Evolutionary conservation across 2,797 vertebrate genomes (phyloP).

Genomic region (Leontocebus nigricollis): DNA sequence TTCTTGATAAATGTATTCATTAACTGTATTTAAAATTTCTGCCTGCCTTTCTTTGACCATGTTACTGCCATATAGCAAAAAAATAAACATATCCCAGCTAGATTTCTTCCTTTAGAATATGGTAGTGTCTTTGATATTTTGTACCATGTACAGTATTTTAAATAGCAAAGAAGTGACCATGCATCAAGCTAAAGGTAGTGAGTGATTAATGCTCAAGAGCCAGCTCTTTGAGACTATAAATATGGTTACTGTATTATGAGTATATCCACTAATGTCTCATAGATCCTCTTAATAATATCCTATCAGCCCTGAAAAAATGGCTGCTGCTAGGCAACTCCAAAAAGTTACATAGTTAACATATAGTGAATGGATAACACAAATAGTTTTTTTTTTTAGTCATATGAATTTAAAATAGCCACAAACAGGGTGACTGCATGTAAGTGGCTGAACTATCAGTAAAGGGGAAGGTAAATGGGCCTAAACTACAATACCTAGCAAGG

Average conservation of each 20-base stretch:
- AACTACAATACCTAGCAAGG: not conserved
- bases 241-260: not conserved
- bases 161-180: not conserved
- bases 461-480: not conserved
- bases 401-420: not conserved
- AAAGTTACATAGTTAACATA: not conserved
- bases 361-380: not conserved
- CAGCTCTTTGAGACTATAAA: not conserved
- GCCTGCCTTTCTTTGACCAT: conserved; percentile 13
- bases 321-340: not conserved
- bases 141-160: not conserved
- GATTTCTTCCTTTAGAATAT: not conserved
- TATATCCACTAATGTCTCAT: not conserved
- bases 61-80: not conserved
- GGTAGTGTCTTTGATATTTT: not conserved
- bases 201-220: not conserved
- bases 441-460: not conserved
- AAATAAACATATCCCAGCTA: not conserved
- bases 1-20: not conserved
- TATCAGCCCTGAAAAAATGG: not conserved
- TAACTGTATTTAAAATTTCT: not conserved
- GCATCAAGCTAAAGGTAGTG: not conserved
- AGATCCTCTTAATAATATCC: not conserved
- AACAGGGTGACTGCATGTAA: not conserved
- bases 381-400: not conserved